Evolutionary conservation across 2,113 vertebrate species (phyloP), one percentile per base, ranked within the genome.

Genomic region (Sceloporus undulatus): DNA sequence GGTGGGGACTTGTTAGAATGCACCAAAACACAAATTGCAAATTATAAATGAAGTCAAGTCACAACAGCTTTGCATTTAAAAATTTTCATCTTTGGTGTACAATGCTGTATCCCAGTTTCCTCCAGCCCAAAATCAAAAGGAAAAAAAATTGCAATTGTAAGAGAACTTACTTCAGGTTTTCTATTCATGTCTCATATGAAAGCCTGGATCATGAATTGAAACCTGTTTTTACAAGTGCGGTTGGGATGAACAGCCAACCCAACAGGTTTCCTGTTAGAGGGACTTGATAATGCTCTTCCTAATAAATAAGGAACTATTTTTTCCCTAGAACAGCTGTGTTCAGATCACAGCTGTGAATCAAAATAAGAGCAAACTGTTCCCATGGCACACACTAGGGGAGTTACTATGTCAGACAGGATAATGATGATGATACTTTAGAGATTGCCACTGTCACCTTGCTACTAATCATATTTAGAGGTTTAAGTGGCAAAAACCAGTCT

Each of bases 1-100:
- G 91, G 89, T 81, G 91, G 82, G 87, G 91, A 91, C 95, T 91
- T 93, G 94, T 86, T 89, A 89, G 88, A 88, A 84, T 79, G 84
- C 59, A 92, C 88, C 78, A 89, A 88, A 94, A 91, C 88, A 92
- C 81, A 89, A 91, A 90, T 79, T 91, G 91, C n/a, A 86, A 88
- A 25, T 2, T 29, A 6, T 52, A 70, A 74, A 40, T 0, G 54
- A 90, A 89, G 78, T 89, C 88, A 89, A 83, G 84, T 92, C 77
- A 54, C 70, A 83, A 91, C 91, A 90, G 62, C 85, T 82, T 90
- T 3, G 19, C 84, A 86, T 78, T 87, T 40, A 92, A 8, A n/a
- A 25, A 59, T 91, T 91, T 90, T 77, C 34, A 38, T 0, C 0
- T 87, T 81, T 88, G 29, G 21, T 85, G 76, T 90, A 40, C 84